phyloP scores from a whole-genome alignment of 2,113 vertebrate species.

The Barbus barbus region DNA sequence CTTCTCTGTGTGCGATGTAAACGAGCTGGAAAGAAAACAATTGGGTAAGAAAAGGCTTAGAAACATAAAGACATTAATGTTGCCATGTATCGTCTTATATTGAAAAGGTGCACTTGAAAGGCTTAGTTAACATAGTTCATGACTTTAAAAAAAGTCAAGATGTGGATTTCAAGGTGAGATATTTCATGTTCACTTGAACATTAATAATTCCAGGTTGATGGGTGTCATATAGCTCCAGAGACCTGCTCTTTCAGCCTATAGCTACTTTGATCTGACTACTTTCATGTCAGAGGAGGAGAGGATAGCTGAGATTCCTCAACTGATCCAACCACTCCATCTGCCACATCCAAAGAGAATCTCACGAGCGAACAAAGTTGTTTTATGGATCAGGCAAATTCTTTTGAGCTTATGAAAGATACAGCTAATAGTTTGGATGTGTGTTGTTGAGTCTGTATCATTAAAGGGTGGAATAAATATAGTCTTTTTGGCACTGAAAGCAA shows the following conservation, averaged over 20 bases:
- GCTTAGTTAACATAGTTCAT: not conserved
- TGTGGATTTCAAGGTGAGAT: constrained; percentile 25
- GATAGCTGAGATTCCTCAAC: constrained; percentile 16
- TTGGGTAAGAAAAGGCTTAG: not conserved
- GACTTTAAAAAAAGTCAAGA: constrained; percentile 1
- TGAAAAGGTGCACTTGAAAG: not conserved
- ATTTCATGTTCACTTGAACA: constrained; percentile 10
- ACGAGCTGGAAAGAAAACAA: not conserved
- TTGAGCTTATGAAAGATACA: not conserved
- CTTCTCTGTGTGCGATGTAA: not conserved
- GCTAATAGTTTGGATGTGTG: not conserved
- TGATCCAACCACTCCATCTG: not conserved
- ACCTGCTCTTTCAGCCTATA: constrained; percentile 32
- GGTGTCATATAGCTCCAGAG: constrained; percentile 18
- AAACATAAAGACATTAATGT: not conserved
- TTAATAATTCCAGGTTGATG: constrained; percentile 53
- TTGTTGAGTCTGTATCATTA: not conserved
- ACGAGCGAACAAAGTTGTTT: not conserved
- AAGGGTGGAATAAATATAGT: constrained; percentile 1
- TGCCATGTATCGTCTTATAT: not conserved
- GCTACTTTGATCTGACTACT: constrained; percentile 48
- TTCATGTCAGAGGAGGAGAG: constrained; percentile 49
- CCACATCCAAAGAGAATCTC: constrained; percentile 23
- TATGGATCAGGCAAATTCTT: not conserved
- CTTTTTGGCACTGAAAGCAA: constrained; percentile 9